Base-by-base conservation (phyloP, 2,797 vertebrate species). In the Heteromormyrus szaboi region DNA sequence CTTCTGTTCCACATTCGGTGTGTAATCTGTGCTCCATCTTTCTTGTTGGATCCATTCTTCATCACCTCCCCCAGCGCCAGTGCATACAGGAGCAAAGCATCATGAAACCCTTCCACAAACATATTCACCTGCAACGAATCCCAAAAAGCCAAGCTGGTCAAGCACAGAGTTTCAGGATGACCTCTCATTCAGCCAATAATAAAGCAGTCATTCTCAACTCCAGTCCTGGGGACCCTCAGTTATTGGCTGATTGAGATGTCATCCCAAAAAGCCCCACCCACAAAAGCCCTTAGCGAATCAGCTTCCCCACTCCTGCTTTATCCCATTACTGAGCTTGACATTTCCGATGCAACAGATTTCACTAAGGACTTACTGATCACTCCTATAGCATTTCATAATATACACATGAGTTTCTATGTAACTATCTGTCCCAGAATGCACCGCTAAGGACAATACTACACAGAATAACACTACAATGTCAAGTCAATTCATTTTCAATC, bases 61-160 rank as follows among this genome's bases (percentile, higher is more conserved):
- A 98, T 96, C 41, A 96, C 96, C 91, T 99, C 98, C 22, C 97
- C 96, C 88, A 99, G 94, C 90, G 98, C 98, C 85, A 98, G 94
- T 86, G 96, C 96, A 2, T 99, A 99, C 72, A 99, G 97, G 90
- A 99, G 91, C 93, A 99, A 91, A 85, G 98, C 97, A 83, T 99
- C 98, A 25, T 99, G 98, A 95, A 99, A 99, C 46, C 98, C 98
- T 95, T 99, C 98, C 72, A 99, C 96, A 94, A 99, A 99, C 97
- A 99, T 98, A 94, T 99, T 99, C 68, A 97, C 96, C 98, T 99
- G 94, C 54, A 95, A 89, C 17, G 6, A 44, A 90, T 72, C 59
- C 17, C 72, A 76, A 25, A 25, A 81, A 88, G 50, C 48, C 17
- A 76, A 76, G 84, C 22, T 12, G 59, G 81, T 89, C 37, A 86